Base-by-base conservation (phyloP, 1,140 invertebrate species). In the Panagrolaimus sp. region DNA sequence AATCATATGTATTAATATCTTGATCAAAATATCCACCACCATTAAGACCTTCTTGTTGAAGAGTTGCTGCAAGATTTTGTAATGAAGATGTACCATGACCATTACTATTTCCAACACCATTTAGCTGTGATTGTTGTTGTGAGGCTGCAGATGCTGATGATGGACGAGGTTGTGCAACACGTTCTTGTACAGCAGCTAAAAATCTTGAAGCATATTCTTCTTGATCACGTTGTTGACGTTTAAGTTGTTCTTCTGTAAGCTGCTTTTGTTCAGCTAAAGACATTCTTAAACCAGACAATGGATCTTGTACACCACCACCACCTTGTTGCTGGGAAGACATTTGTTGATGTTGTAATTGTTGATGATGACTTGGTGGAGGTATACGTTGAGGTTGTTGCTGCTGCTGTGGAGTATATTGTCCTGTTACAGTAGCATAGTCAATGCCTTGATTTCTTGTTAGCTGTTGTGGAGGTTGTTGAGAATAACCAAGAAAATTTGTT, bases 321-420 rank as follows among this genome's bases (percentile, higher is more conserved):
- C 13, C 13, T 42, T 43, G 23, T 23, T 51, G n/a, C n/a, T n/a
- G n/a, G n/a, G n/a, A n/a, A n/a, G n/a, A n/a, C n/a, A n/a, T n/a
- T n/a, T n/a, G n/a, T n/a, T n/a, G n/a, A n/a, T n/a, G 45, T 43
- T 67, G 66, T n/a, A 7, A 7, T 44, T 67, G 66, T 25, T 68
- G 67, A 13, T 57, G 51, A 11, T 57, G 51, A 38, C 31, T 38
- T 38, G 31, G 23, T 2, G 23, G 64, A 20, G 25, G 46, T 23
- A 9, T 42, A 31, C 45, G 68, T 16, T 68, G 64, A 20, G 23
- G 44, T n/a, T 73, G 71, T 14, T 44, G 67, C 7, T 47, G 53
- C n/a, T 31, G 45, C 27, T 70, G 71, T 11, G 67, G 25, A 69
- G 71, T 72, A 38, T 72, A 68, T 44, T 72, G 70, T 16, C 63